phyloP scores from a whole-genome alignment of 2,888 invertebrate species.

The Drosophila borborema region DNA sequence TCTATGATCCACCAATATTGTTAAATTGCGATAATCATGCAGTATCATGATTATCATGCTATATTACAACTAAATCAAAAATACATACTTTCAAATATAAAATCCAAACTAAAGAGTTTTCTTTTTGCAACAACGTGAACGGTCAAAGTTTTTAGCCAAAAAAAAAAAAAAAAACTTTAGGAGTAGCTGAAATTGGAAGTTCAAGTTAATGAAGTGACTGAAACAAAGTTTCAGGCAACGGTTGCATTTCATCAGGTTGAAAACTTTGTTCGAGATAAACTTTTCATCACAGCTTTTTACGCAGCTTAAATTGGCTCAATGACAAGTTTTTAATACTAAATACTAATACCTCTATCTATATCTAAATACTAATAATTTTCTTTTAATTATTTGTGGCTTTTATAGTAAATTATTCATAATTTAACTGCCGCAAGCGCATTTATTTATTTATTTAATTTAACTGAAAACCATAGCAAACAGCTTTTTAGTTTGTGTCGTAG shows the following conservation, averaged over 20 bases:
- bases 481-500: background rate
- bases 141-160: too few species aligned
- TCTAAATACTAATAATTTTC: too few species aligned
- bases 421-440: background rate
- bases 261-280: background rate
- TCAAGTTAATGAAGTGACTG: background rate
- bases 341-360: too few species aligned
- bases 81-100: conserved; percentile 71
- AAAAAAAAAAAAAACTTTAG: too few species aligned
- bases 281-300: background rate
- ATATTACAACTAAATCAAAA: conserved; percentile 68
- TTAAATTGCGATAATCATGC: conserved; percentile 60
- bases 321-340: background rate
- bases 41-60: conserved; percentile 51
- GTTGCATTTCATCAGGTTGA: background rate
- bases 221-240: background rate
- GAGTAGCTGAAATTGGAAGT: background rate
- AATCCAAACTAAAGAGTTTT: conserved; percentile 28
- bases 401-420: background rate
- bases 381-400: background rate
- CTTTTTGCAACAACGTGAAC: background rate
- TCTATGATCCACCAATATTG: conserved; percentile 49
- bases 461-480: background rate
- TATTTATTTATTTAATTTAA: background rate
- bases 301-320: background rate